A percentile compares a stretch with the other conserved stretches of the same genome.
Conservation (phyloP, 2,888 invertebrate species). For the Athalia circularis region DNA sequence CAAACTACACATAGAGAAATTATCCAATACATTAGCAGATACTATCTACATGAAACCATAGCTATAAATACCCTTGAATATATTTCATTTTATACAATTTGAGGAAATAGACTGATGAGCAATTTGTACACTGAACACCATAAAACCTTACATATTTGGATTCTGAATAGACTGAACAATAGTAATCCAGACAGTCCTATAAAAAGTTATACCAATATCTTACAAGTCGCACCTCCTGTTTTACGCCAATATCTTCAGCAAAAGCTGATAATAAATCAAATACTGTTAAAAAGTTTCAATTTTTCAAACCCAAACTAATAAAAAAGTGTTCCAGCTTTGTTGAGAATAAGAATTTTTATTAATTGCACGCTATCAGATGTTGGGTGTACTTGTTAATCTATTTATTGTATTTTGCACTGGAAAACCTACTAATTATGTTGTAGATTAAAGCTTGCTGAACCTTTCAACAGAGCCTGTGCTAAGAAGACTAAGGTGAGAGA, state of each 20-base stretch:
- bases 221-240: neutral
- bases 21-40: neutral
- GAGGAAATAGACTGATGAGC: neutral
- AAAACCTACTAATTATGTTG: conserved; percentile 25
- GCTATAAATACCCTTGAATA: neutral
- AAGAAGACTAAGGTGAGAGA: conserved; percentile 66
- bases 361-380: neutral
- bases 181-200: neutral
- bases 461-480: conserved; percentile 52
- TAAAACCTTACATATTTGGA: neutral
- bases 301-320: neutral
- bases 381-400: neutral
- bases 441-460: conserved; percentile 21
- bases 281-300: neutral
- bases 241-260: neutral
- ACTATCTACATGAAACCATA: conserved; percentile 4
- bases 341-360: neutral
- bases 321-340: neutral
- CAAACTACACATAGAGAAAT: neutral
- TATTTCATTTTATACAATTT: neutral
- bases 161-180: neutral
- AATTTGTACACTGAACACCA: conserved; percentile 15
- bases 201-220: neutral
- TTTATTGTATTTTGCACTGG: conserved; percentile 4
- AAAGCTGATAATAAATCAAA: neutral